Evolutionary conservation across 2,888 invertebrate species (phyloP), one percentile per base, ranked within the genome.

Genomic region (Cataglyphis rosenhaueri): DNA sequence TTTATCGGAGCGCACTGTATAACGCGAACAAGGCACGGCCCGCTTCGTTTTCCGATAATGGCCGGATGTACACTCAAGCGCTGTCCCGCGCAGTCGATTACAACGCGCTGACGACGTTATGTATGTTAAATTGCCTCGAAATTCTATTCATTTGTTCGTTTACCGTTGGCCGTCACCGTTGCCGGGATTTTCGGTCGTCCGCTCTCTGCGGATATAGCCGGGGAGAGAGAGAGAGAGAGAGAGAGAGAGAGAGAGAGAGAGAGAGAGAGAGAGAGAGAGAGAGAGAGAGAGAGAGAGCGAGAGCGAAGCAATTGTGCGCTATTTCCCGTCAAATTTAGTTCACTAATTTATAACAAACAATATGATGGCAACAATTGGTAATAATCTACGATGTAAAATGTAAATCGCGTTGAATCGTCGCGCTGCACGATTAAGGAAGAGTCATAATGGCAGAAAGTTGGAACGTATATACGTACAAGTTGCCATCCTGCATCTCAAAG

Each of bases 111-210:
- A 66, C 76, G 66, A 55, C 76, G 55, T 76, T 76, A 76, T 66
- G 76, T 66, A 66, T 66, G 76, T 76, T 66, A 76, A 66, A 76
- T 76, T 76, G 55, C 76, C 66, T 15, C 78, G 78, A 79, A 71
- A 79, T 71, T 79, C 78, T 59, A 79, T 79, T 79, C 78, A 71
- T 79, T 79, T 70, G 78, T 71, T 71, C 71, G 44, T 78, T 78
- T 78, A 78, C 70, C 32, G 41, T 70, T 52, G 66, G 8, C 38
- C 73, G n/a, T 61, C 32, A 35, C 0, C 73, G 55, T 70, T 70
- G 62, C 10, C 70, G 18, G 44, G 29, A 70, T 78, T 70, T 70
- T 78, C 78, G 57, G 6, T n/a, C 68, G 35, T 1, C 64, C 21
- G 48, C 10, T 15, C 5, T 15, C 35, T 5, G 12, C 25, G 64